Evolutionary conservation across 2,888 invertebrate species (phyloP), one percentile per base, ranked within the genome.

Genomic region (Rhimphoctona megacephalus): DNA sequence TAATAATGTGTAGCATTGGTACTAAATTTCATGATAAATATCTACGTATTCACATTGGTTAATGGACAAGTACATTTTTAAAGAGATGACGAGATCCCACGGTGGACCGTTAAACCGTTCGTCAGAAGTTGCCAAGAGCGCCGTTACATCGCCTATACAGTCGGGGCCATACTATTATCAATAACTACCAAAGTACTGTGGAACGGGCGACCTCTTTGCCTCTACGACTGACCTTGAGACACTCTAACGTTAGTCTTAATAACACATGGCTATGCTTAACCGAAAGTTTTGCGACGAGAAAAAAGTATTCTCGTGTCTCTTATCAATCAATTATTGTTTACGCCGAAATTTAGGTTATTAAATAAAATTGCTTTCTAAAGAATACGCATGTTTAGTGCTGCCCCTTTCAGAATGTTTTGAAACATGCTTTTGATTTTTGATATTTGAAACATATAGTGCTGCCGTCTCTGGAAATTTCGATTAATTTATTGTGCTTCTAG

Each of bases 81-180:
- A 57, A 67, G 54, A 43, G 76, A 52, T 11, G 39, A 33, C 19
- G 64, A 70, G 72, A 79, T 88, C 88, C 85, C 85, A 87, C 82
- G 87, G 70, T 39, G 86, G 83, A 17, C 80, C 81, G 85, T 83
- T 83, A 78, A 79, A 85, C 52, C 87, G 83, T 85, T 78, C 85
- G 83, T 86, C 86, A 83, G 78, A 52, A 85, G 82, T 81, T 87
- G 86, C 83, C 88, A 88, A 83, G 83, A 88, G 72, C 70, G 57
- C 88, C 88, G 86, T 88, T 87, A 87, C 78, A 39, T 61, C 49
- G 69, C 52, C 52, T 61, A 17, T 79, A 46, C 69, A 67, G 76
- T 85, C 82, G 82, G 84, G 70, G 82, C 78, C 8, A 52, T 25
- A 83, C 83, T 77, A 88, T 88, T 88, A 88, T 88, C 88, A 85